Evolutionary conservation across 2,113 vertebrate species (phyloP).

Genomic region (Sclerurus mexicanus): DNA sequence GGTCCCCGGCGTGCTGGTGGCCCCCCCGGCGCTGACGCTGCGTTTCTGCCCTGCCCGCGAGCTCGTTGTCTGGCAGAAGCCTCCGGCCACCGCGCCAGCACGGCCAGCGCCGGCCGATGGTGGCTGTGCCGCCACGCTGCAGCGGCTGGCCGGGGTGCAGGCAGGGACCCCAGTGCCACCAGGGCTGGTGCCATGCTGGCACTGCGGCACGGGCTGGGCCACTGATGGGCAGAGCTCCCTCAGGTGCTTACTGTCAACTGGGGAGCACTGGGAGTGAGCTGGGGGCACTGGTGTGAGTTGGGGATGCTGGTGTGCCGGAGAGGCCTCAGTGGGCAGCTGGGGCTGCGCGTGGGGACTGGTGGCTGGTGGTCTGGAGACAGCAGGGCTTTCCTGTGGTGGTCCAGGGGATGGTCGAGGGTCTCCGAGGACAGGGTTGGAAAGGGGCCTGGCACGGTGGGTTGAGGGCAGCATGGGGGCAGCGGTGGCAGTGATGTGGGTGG

Average conservation of each 20-base stretch:
- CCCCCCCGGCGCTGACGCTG: not conserved
- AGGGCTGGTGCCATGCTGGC: not conserved
- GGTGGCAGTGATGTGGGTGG: not conserved
- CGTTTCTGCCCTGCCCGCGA: not conserved
- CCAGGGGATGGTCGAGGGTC: fast-evolving
- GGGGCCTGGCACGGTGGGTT: fast-evolving
- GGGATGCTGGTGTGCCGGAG: not conserved
- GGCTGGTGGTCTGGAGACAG: not conserved
- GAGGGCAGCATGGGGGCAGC: not conserved
- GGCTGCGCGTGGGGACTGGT: not conserved
- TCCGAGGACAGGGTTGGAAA: no score
- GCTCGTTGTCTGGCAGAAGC: not conserved
- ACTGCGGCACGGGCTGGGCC: no score
- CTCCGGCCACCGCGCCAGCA: not conserved
- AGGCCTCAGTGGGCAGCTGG: not conserved
- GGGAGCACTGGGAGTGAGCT: not conserved
- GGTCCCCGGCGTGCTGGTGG: not conserved
- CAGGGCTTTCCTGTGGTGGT: fast-evolving
- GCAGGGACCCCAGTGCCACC: not conserved
- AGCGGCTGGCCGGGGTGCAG: not conserved
- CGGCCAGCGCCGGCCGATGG: not conserved
- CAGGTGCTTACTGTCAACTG: not conserved
- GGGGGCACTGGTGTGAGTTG: not conserved
- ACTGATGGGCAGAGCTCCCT: not conserved
- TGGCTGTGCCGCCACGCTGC: not conserved